A percentile compares a stretch with the other conserved stretches of the same genome.
Evolutionary conservation across 37 sponge, comb jelly and placozoan species (phyloP).

Genomic region (Cladorhizidae sp.): DNA sequence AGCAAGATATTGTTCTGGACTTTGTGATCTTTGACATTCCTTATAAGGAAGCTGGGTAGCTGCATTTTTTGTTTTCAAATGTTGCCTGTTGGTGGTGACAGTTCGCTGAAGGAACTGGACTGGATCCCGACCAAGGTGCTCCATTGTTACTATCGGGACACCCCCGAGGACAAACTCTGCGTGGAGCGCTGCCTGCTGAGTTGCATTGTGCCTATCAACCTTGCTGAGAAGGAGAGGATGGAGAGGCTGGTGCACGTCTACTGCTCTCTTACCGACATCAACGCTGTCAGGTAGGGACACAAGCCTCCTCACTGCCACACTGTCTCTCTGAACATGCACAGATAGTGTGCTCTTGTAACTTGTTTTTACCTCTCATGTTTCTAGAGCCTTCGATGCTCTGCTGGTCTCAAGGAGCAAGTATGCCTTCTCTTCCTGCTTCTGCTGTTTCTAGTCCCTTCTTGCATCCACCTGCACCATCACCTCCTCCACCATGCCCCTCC

Average conservation of each 20-base stretch:
- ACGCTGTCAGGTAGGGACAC: conserved; percentile 42
- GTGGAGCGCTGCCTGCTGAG: conserved; percentile 72
- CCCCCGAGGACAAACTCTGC: conserved; percentile 62
- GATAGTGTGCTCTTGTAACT: background rate
- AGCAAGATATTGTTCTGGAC: too few species aligned
- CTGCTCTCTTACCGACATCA: conserved; percentile 53
- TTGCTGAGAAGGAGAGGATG: conserved; percentile 63
- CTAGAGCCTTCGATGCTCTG: conserved; percentile 60
- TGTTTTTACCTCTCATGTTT: background rate
- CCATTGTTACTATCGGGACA: conserved; percentile 74
- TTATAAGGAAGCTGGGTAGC: too few species aligned
- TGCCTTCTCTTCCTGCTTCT: background rate
- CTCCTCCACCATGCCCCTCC: background rate
- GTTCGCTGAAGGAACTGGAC: conserved; percentile 16
- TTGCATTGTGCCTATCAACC: conserved; percentile 70
- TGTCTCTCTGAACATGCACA: background rate
- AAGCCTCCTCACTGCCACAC: background rate
- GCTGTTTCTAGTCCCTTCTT: too few species aligned
- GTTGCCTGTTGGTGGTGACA: too few species aligned
- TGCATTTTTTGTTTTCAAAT: too few species aligned
- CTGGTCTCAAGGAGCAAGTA: conserved; percentile 39
- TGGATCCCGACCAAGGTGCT: conserved; percentile 93
- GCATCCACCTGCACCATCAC: background rate
- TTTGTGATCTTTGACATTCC: too few species aligned
- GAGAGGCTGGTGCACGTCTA: conserved; percentile 64